phyloP scores from a whole-genome alignment of 2,113 vertebrate species.

The Rissa tridactyla region DNA sequence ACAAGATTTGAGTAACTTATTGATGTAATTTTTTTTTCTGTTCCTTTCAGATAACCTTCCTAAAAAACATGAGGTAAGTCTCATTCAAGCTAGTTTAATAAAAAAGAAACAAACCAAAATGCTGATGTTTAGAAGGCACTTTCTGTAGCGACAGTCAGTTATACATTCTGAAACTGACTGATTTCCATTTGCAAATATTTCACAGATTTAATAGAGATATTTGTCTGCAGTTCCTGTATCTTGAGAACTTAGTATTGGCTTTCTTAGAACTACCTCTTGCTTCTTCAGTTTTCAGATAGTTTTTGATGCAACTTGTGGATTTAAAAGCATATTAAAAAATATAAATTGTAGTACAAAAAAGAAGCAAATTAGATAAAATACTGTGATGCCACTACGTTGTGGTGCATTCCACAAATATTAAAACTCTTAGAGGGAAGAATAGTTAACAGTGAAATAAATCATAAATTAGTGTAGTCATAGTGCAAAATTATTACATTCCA shows the following conservation, averaged over 20 bases:
- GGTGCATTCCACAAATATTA: neutral
- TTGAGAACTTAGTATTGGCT: neutral
- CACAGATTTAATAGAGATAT: neutral
- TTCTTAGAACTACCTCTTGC: neutral
- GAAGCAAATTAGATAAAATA: neutral
- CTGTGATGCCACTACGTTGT: neutral
- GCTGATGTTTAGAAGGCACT: neutral
- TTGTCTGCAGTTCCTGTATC: neutral
- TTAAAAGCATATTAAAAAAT: neutral
- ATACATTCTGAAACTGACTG: neutral
- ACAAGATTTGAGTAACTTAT: neutral
- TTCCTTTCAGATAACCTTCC: constrained; percentile 79
- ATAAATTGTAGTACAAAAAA: neutral
- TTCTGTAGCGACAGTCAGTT: neutral
- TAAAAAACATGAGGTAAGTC: constrained; percentile 87
- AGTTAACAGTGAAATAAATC: neutral
- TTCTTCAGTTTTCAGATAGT: neutral
- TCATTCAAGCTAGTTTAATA: neutral
- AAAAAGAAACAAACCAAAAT: neutral
- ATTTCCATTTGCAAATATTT: neutral
- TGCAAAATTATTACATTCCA: neutral
- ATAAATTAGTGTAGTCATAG: neutral
- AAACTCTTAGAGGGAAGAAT: neutral
- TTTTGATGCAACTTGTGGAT: neutral
- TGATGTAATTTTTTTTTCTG: neutral